Base-by-base conservation (phyloP, 2,888 invertebrate species). In the Quadriops clusia region DNA sequence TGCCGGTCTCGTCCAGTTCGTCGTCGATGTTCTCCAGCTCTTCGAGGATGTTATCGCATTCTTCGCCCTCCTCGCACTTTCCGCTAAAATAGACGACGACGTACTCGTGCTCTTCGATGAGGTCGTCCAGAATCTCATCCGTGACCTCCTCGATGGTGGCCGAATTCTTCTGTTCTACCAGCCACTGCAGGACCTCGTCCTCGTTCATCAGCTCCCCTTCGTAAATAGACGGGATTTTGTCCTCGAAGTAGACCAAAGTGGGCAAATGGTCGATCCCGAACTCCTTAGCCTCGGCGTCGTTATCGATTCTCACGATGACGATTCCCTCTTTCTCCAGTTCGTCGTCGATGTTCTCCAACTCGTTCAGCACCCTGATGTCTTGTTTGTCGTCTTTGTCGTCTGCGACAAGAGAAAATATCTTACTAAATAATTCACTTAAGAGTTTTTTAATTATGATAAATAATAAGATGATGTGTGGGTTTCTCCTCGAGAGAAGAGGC, bases 91-190 rank as follows among this genome's bases (percentile, higher is more conserved):
- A 89, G 3, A 86, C 89, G n/a, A 87, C 86, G 22, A 91, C 89
- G 56, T 90, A 90, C 68, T 89, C 87, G 50, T 87, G 85, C 51
- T 89, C 85, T 41, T 83, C 82, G 45, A 91, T 85, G 14, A 91
- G 68, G 49, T 82, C 81, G 37, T 72, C 69, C 14, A 91, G 62
- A 47, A 91, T 89, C 64, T 90, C 89, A 56, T 90, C 90, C 3
- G 89, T 89, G 21, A 91, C 87, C 64, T 90, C 90, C 63, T 91
- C 91, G 47, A 91, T 91, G 4, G 90, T 91, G 5, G 89, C 89
- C 2, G 81, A 78, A 51, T 78, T 79, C 60, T 90, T 87, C 53
- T 90, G 89, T 44, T 86, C 74, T 40, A 89, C 70, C 2, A 85
- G 61, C 90, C 90, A 90, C 45, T 81, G 75, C n/a, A 90, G 62